Conservation (phyloP, 2,888 invertebrate genomes). For the Pseudococcus viburni region DNA sequence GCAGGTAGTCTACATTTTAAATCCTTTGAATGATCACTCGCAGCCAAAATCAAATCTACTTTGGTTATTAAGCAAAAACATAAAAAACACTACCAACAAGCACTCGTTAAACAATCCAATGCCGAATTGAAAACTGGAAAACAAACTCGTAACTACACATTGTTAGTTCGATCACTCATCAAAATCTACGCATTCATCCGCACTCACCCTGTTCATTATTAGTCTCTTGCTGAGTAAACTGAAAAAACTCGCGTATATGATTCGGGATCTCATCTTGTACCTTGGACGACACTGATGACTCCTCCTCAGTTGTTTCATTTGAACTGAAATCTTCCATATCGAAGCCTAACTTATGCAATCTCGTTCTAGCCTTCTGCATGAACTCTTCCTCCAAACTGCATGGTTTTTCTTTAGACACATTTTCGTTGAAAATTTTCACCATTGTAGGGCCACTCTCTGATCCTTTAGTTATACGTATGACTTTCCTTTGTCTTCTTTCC, state of each 20-base stretch:
- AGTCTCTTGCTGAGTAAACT: slow-evolving; percentile 74
- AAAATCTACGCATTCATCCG: slow-evolving; percentile 9
- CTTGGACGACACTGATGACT: neutral
- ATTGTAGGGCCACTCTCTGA: slow-evolving; percentile 30
- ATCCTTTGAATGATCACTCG: neutral
- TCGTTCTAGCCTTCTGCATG: slow-evolving; percentile 66
- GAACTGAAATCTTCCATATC: slow-evolving; percentile 76
- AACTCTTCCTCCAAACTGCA: slow-evolving; percentile 66
- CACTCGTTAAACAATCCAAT: slow-evolving; percentile 6
- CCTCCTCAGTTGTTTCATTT: slow-evolving; percentile 73
- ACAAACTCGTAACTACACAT: neutral
- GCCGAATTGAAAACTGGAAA: neutral
- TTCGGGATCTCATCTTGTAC: slow-evolving; percentile 74
- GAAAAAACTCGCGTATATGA: slow-evolving; percentile 85
- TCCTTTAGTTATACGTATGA: slow-evolving; percentile 80
- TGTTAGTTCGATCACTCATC: slow-evolving; percentile 30
- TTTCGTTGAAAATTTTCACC: slow-evolving; percentile 58
- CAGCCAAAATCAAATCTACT: neutral
- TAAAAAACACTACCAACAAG: neutral
- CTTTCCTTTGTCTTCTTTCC: slow-evolving; percentile 83
- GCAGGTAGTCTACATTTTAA: too few species aligned
- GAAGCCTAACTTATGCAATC: slow-evolving; percentile 67
- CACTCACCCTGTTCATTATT: slow-evolving; percentile 68
- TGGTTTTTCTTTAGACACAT: slow-evolving; percentile 23
- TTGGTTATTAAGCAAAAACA: slow-evolving; percentile 2